phyloP scores from a whole-genome alignment of 2,888 invertebrate genomes.

The Cloeon dipterum region DNA sequence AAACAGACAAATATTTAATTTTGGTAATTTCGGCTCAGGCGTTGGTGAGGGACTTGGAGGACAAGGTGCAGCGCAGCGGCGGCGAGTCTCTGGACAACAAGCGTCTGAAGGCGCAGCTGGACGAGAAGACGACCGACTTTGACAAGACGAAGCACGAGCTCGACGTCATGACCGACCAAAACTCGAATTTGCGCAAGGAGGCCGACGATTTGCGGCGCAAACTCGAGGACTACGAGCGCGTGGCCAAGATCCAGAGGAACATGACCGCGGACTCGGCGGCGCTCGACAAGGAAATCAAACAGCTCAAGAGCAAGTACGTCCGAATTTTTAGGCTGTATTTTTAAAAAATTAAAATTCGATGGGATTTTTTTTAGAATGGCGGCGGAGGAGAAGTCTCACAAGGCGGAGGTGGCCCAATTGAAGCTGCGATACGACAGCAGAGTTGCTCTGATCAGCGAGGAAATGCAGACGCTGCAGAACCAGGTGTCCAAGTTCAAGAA shows the following conservation, averaged over 20 bases:
- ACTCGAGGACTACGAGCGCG: slow-evolving; percentile 63
- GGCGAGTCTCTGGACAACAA: slow-evolving; percentile 35
- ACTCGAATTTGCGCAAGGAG: slow-evolving; percentile 43
- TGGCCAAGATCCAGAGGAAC: slow-evolving; percentile 58
- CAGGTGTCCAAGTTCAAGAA: slow-evolving; percentile 61
- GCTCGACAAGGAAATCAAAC: slow-evolving; percentile 50
- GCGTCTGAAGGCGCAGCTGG: slow-evolving; percentile 40
- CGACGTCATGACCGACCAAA: slow-evolving; percentile 41
- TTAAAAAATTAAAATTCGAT: too few species aligned
- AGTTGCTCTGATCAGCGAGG: slow-evolving; percentile 55
- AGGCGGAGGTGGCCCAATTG: slow-evolving; percentile 54
- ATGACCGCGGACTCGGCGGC: slow-evolving; percentile 51
- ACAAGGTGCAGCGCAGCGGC: slow-evolving; percentile 12
- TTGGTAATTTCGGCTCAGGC: too few species aligned
- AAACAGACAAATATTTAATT: too few species aligned
- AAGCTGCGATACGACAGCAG: slow-evolving; percentile 70
- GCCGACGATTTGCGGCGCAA: slow-evolving; percentile 56
- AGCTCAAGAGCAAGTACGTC: slow-evolving; percentile 33
- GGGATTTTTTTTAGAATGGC: slow-evolving; percentile 20
- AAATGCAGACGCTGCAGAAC: slow-evolving; percentile 57
- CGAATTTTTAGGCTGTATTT: too few species aligned
- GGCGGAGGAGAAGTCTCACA: slow-evolving; percentile 45
- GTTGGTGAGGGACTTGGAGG: slow-evolving; percentile 20
- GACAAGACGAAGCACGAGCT: slow-evolving; percentile 42
- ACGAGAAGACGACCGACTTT: slow-evolving; percentile 51